These are phyloP conservation scores for Drosophila recens DNA, from an alignment of 2,888 invertebrate species.

Conservation along the genomic window DNA sequence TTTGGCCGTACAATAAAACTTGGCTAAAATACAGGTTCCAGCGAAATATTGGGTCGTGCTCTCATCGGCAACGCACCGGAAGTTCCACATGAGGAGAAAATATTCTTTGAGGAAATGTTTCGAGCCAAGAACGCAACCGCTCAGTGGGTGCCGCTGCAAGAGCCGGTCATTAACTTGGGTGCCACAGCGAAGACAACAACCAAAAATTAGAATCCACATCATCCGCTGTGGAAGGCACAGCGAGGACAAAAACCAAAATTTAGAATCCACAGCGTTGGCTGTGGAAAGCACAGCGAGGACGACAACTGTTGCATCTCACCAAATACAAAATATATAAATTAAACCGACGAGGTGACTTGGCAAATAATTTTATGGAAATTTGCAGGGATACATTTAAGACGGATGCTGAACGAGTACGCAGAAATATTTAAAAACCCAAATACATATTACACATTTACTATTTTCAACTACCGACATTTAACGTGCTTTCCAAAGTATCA, in stretches of 20 bases:
- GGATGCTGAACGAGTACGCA: constrained; percentile 24
- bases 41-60: constrained; percentile 86
- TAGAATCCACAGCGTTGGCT: constrained; percentile 33
- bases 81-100: constrained; percentile 85
- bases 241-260: constrained; percentile 48
- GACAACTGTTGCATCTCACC: constrained; percentile 32
- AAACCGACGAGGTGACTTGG: constrained; percentile 10
- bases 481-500: constrained; percentile 52
- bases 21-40: constrained; percentile 84
- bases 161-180: constrained; percentile 61
- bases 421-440: constrained; percentile 20
- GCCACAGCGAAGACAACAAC: constrained; percentile 59
- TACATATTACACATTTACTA: constrained; percentile 1
- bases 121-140: constrained; percentile 87
- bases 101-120: constrained; percentile 87
- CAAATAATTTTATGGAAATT: constrained; percentile 47
- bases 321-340: constrained; percentile 7
- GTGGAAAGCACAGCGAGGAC: background rate
- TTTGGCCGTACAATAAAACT: constrained; percentile 4
- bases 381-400: constrained; percentile 71
- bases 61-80: constrained; percentile 86
- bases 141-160: constrained; percentile 87
- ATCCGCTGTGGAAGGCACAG: background rate
- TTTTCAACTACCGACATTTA: constrained; percentile 19
- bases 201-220: constrained; percentile 53